Conservation (phyloP, 2,797 vertebrate species). For the Labroides dimidiatus region DNA sequence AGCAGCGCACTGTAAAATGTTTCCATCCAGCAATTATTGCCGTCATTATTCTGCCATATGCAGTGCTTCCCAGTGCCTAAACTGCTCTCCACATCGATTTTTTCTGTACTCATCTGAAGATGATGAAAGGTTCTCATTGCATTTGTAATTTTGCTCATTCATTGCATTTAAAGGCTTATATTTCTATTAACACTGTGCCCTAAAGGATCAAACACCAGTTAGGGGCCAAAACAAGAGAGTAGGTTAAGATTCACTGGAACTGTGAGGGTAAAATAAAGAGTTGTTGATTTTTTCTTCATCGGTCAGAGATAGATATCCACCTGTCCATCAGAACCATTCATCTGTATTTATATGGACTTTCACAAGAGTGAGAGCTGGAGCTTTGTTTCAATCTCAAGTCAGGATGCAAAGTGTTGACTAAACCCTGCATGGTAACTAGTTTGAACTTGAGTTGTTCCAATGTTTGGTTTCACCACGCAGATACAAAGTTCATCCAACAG, state of each 20-base stretch:
- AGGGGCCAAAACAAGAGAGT: not conserved
- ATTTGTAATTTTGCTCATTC: too few relatives aligned
- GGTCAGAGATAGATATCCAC: not conserved
- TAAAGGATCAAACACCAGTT: not conserved
- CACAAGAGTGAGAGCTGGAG: too few relatives aligned
- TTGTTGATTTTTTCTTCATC: slow-evolving; percentile 3
- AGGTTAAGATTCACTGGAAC: not conserved
- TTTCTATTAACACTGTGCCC: too few relatives aligned
- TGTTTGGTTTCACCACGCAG: too few relatives aligned
- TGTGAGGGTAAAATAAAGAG: not conserved
- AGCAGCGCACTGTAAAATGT: slow-evolving; percentile 5
- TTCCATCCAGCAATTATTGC: slow-evolving; percentile 15
- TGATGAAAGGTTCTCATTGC: too few relatives aligned
- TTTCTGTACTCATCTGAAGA: slow-evolving; percentile 17
- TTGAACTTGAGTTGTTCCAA: too few relatives aligned
- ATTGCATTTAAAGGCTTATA: too few relatives aligned
- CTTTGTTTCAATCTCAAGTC: too few relatives aligned
- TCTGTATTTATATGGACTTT: too few relatives aligned
- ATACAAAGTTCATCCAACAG: too few relatives aligned
- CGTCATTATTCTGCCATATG: slow-evolving; percentile 3
- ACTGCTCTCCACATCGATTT: slow-evolving; percentile 27
- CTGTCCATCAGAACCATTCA: not conserved
- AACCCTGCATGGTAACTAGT: too few relatives aligned
- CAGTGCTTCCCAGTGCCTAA: not conserved
- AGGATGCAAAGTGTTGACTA: too few relatives aligned